Conservation (phyloP, 2,113 vertebrate species). For the human region GRCh38 chr5:138810001-138810500, state of each 20-base stretch:
- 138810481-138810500: conserved; percentile 26
- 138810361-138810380: not conserved
- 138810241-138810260: not conserved
- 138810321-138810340: conserved; percentile 39
- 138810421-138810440: conserved; percentile 7
- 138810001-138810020: conserved; percentile 21
- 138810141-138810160: conserved; percentile 97
- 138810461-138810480: conserved; percentile 5
- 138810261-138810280: conserved; percentile 37
- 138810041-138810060: conserved; percentile 94
- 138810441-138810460: not conserved
- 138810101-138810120: conserved; percentile 98
- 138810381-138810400: not conserved
- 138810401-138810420: conserved; percentile 12
- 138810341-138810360: conserved; percentile 25
- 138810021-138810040: conserved; percentile 85
- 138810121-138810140: conserved; percentile 97
- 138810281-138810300: conserved; percentile 54
- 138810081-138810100: conserved; percentile 97
- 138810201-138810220: conserved; percentile 87
- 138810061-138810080: conserved; percentile 99
- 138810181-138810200: conserved; percentile 98
- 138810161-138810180: conserved; percentile 99
- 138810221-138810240: conserved; percentile 49
- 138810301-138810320: conserved; percentile 52